Base-by-base conservation (phyloP, 2,888 invertebrate genomes). In the Drosophila parthenogenetica region DNA sequence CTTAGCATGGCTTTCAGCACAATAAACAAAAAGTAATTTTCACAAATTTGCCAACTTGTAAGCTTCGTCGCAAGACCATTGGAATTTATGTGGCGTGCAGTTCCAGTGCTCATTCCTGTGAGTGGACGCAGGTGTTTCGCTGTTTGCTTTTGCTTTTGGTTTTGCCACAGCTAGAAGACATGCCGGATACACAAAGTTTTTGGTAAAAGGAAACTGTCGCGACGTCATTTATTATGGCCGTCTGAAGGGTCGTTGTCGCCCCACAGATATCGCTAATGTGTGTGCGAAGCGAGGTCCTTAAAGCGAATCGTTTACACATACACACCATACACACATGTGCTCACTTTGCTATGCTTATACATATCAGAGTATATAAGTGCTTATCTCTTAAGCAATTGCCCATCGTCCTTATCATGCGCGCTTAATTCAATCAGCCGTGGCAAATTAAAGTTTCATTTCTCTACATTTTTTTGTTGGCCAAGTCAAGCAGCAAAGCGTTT, bases 11-110 rank as follows among this genome's bases (percentile, higher is more conserved):
- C 84, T 86, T 89, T 89, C 85, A 84, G 77, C 85, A 87, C 86
- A 90, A 89, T 89, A 89, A 90, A 90, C 87, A 89, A 87, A 89
- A 90, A 87, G 90, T 90, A 90, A 90, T 91, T 91, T 90, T 89
- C 91, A 91, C 90, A 90, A 90, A 91, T 90, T 91, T 90, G 87
- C 91, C 91, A 91, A 79, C 79, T 80, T 76, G 85, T 91, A 90
- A 90, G 90, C 90, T 85, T 68, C 73, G 79, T 69, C 81, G 55
- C 73, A 66, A 63, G 67, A 72, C 80, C 90, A 89, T 79, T 80
- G 85, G 89, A 91, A 90, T 90, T 90, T 90, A 91, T 91, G 91
- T 91, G 74, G 84, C 90, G 81, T 90, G 84, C 76, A 79, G 77
- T 77, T 19, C 42, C 42, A 43, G 49, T 55, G 49, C 55, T 57